Percentiles rank a stretch among this genome's conserved stretches.
Conservation (phyloP, 2,888 invertebrate genomes). For the Dryomyza anilis region DNA sequence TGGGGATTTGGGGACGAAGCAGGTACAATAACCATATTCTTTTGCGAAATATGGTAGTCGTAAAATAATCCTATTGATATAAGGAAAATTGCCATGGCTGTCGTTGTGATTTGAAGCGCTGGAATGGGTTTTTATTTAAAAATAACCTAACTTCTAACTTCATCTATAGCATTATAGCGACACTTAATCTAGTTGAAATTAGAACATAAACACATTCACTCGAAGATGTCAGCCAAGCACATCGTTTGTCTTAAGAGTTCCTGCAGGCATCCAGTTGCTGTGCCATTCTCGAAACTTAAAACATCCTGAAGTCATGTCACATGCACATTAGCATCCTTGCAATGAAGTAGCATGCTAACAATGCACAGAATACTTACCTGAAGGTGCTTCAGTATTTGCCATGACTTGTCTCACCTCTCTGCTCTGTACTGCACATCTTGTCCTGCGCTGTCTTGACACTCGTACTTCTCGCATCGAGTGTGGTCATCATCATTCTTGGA, state of each 20-base stretch:
- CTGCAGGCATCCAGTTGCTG: neutral
- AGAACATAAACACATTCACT: too few species aligned
- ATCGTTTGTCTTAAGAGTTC: slow-evolving; percentile 11
- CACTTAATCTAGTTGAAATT: too few species aligned
- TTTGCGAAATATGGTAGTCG: neutral
- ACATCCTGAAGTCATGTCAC: neutral
- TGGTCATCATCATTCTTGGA: slow-evolving; percentile 2
- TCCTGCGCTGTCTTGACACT: neutral
- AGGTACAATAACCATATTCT: neutral
- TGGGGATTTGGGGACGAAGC: neutral
- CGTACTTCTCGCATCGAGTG: neutral
- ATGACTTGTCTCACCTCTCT: neutral
- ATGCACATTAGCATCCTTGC: neutral
- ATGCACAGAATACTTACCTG: too few species aligned
- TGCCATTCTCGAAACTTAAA: neutral
- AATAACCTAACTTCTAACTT: too few species aligned
- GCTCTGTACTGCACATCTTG: neutral
- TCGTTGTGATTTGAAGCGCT: too few species aligned
- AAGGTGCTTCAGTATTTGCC: neutral
- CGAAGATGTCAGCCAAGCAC: too few species aligned
- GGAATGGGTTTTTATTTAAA: too few species aligned
- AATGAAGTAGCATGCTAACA: too few species aligned
- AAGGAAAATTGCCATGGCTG: neutral
- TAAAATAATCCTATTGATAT: slow-evolving; percentile 1
- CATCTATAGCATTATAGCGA: too few species aligned